These are phyloP conservation scores for Stenolophus ochropezus DNA, from an alignment of 2,888 invertebrate genomes.

Conservation along the genomic window DNA sequence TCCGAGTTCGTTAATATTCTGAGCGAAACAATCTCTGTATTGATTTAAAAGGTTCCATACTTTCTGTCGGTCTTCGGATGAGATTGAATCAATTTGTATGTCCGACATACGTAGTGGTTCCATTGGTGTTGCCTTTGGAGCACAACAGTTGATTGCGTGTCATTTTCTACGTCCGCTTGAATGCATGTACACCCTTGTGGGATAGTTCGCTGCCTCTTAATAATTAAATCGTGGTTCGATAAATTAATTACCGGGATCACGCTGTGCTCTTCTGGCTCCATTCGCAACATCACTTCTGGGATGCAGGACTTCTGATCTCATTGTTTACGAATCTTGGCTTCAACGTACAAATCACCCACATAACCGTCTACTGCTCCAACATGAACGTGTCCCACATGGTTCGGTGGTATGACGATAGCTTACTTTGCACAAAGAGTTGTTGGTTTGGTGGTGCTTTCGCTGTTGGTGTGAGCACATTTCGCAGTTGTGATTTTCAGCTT, in stretches of 20 bases:
- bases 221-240: not conserved
- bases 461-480: not conserved
- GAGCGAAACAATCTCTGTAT: not conserved
- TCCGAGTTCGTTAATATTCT: not conserved
- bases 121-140: not conserved
- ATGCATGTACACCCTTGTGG: slow-evolving; percentile 41
- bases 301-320: not conserved
- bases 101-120: not conserved
- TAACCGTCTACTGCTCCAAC: not conserved
- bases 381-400: not conserved
- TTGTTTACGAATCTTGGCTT: not conserved
- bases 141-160: not conserved
- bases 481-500: not conserved
- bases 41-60: not conserved
- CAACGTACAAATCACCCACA: not conserved
- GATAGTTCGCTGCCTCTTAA: not conserved
- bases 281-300: not conserved
- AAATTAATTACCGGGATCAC: not conserved
- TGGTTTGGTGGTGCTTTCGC: no score
- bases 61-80: not conserved
- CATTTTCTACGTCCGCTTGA: slow-evolving; percentile 60
- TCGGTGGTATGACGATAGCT: slow-evolving; percentile 8
- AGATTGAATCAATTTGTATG: not conserved
- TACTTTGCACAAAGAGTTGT: not conserved
- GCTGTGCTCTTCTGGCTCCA: not conserved